Evolutionary conservation across 1,140 invertebrate genomes (phyloP).

Genomic region (Apocrypta bakeri): DNA sequence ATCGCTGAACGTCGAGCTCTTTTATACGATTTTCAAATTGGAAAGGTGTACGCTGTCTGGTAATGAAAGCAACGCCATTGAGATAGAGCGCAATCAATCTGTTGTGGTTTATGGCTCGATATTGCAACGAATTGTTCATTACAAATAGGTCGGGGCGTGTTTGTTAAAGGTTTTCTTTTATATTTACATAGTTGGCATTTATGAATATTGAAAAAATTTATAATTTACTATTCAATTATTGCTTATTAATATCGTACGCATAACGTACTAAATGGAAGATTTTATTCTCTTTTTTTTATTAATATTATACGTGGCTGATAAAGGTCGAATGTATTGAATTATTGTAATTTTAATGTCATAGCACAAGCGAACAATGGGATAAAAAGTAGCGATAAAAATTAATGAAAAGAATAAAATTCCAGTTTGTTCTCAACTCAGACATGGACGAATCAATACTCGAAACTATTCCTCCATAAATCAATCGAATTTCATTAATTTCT

Average conservation of each 20-base stretch:
- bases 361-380: not conserved
- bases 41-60: not conserved
- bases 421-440: not conserved
- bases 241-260: not conserved
- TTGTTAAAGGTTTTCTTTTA: not conserved
- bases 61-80: not conserved
- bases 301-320: not conserved
- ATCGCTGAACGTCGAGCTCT: not conserved
- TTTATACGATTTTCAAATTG: constrained; percentile 17
- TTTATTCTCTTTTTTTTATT: not conserved
- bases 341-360: not conserved
- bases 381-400: constrained; percentile 6
- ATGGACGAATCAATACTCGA: not conserved
- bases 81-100: constrained; percentile 1
- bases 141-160: not conserved
- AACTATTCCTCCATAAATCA: constrained; percentile 26
- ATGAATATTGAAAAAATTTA: not conserved
- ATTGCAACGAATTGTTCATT: not conserved
- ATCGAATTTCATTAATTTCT: constrained; percentile 34
- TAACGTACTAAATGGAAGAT: too few relatives aligned
- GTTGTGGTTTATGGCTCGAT: not conserved
- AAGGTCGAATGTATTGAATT: not conserved
- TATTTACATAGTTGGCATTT: not conserved
- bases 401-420: constrained; percentile 23
- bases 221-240: constrained; percentile 1